A percentile compares a stretch with the other conserved stretches of the same genome.
Conservation (phyloP, 2,797 vertebrate genomes). For the Sebastes cheni region DNA sequence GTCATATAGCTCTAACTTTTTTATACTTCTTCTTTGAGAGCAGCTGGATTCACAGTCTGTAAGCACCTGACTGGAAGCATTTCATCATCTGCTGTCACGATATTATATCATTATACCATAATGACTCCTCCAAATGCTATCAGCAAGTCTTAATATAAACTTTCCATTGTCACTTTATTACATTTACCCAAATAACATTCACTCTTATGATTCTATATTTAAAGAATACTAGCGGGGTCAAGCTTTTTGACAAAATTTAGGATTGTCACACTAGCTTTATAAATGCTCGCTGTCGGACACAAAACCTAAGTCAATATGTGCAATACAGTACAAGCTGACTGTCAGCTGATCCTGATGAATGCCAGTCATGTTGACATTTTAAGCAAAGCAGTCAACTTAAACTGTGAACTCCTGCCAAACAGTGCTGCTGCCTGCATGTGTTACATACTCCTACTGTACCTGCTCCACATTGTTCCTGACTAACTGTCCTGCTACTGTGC, state of each 20-base stretch:
- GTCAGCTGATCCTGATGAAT: conserved; percentile 9
- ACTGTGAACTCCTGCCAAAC: not conserved
- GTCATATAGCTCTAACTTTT: not conserved
- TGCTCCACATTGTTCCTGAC: too few species aligned
- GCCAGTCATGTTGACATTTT: conserved; percentile 11
- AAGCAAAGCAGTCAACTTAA: conserved; percentile 6
- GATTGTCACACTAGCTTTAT: not conserved
- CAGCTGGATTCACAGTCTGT: not conserved
- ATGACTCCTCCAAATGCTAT: not conserved
- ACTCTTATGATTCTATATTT: not conserved
- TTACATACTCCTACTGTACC: too few species aligned
- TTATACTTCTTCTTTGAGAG: not conserved
- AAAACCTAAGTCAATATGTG: not conserved
- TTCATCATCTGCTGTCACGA: not conserved
- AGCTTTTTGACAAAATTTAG: not conserved
- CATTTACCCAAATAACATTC: not conserved
- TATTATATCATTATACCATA: not conserved
- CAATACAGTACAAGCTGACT: not conserved
- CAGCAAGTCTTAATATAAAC: not conserved
- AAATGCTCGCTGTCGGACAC: not conserved
- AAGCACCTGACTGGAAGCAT: not conserved
- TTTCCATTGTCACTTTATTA: not conserved
- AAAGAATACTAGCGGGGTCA: not conserved
- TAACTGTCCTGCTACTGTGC: not conserved
- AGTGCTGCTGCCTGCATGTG: not conserved